Base-by-base conservation (phyloP, 2,888 invertebrate genomes). In the Cyclophora albipunctata region DNA sequence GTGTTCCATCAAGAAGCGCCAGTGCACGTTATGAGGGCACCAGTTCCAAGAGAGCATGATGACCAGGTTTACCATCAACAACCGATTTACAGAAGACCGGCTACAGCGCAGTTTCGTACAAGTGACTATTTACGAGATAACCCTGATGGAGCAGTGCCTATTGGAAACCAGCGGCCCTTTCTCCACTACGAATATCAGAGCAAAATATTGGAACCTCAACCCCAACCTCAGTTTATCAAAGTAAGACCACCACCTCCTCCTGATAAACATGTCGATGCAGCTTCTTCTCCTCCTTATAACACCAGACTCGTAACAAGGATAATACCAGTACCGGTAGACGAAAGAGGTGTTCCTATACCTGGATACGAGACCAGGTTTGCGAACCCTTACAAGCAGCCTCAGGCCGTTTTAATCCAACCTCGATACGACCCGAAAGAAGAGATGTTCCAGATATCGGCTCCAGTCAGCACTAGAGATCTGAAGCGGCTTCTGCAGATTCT, bases 391-490 rank as follows among this genome's bases (percentile, higher is more conserved):
- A 67, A 82, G 54, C 55, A 60, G 34, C 72, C 73, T n/a, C 72
- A 66, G 43, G 62, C 64, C 4, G 51, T 59, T 3, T 42, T 70
- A 5, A 70, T 63, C 57, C 78, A 73, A 63, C 84, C 80, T 7
- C 69, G 83, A n/a, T 90, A 90, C 41, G 90, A 90, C 50, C 85
- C 89, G 3, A 76, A 81, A 4, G 87, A 89, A 34, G 90, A 90
- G 54, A 86, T 90, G 74, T 90, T 91, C 52, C 86, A 90, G 2
- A 92, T 93, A 45, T 89, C 91, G 46, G 91, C 93, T 5, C 94
- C 94, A 4, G 91, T 94, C 2, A 93, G 93, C 66, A 92, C 93
- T 2, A 90, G 91, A 64, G 94, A 94, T 68, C 91, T 94, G 54
- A 92, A 93, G 66, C 86, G 91, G 46, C 76, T 94, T 42, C 79